Evolutionary conservation across 2,113 vertebrate species (phyloP).

Genomic region (Vulpes ferrilata): DNA sequence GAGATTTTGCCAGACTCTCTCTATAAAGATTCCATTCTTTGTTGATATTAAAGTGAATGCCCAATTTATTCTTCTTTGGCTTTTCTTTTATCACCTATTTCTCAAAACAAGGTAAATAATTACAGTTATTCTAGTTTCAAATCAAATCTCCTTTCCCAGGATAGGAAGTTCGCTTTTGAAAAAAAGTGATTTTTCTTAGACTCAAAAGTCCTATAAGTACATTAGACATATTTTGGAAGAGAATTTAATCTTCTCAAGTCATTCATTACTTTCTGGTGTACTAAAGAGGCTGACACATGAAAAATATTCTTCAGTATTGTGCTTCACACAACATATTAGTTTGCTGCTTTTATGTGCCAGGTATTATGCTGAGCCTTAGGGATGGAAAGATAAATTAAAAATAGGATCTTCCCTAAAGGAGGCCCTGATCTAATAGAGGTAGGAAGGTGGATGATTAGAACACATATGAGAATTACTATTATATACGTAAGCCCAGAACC

Average conservation of each 20-base stretch:
- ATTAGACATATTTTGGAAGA: neutral
- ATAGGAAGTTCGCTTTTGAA: neutral
- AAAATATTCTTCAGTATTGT: neutral
- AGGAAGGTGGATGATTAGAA: neutral
- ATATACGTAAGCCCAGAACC: neutral
- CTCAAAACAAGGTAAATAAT: neutral
- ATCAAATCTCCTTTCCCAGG: neutral
- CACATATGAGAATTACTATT: neutral
- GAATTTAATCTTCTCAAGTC: neutral
- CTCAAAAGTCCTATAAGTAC: neutral
- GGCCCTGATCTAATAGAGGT: neutral
- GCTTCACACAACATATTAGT: neutral
- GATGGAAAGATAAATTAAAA: neutral
- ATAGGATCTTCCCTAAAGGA: neutral
- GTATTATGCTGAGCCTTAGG: neutral
- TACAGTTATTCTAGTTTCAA: neutral
- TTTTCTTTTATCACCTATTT: slow-evolving; percentile 2
- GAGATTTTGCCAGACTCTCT: neutral
- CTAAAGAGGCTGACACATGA: neutral
- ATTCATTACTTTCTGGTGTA: neutral
- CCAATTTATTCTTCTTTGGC: neutral
- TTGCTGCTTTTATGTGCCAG: neutral
- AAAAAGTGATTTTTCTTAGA: slow-evolving; percentile 16
- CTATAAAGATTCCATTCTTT: neutral
- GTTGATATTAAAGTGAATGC: neutral